These are phyloP conservation scores for Cyprinodon tularosa DNA, from an alignment of 2,113 vertebrate genomes.

Conservation along the genomic window DNA sequence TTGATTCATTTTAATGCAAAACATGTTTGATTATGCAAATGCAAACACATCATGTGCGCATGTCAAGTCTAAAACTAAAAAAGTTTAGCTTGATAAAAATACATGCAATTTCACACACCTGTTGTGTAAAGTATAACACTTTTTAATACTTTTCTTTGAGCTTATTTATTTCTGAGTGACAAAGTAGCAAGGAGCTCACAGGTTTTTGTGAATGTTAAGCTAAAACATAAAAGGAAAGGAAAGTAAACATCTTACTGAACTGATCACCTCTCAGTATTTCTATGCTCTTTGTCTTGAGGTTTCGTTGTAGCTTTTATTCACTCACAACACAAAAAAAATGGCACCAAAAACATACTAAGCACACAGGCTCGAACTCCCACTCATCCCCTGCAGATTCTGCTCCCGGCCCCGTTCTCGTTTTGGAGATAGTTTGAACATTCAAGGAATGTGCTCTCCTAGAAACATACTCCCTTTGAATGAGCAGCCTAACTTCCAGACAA, in stretches of 20 bases:
- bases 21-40: too few species aligned
- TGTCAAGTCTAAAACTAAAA: not conserved
- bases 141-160: not conserved
- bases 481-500: conserved; percentile 39
- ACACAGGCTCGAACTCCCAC: conserved; percentile 50
- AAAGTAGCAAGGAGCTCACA: not conserved
- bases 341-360: conserved; percentile 9
- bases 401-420: conserved; percentile 53
- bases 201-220: not conserved
- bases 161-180: not conserved
- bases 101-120: not conserved
- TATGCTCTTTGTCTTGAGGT: conserved; percentile 50
- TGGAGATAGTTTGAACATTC: conserved; percentile 70
- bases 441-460: conserved; percentile 68
- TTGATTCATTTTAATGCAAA: not conserved
- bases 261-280: conserved; percentile 37
- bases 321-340: conserved; percentile 29
- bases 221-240: conserved; percentile 14
- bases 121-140: not conserved
- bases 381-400: conserved; percentile 43
- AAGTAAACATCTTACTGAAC: conserved; percentile 1
- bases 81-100: not conserved
- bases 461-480: conserved; percentile 65
- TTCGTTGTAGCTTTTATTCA: conserved; percentile 30
- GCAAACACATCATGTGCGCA: not conserved